Percentiles rank a stretch among this genome's conserved stretches.
These are phyloP conservation scores for Agrotis exclamationis DNA, from an alignment of 2,888 invertebrate species.

Conservation along the genomic window DNA sequence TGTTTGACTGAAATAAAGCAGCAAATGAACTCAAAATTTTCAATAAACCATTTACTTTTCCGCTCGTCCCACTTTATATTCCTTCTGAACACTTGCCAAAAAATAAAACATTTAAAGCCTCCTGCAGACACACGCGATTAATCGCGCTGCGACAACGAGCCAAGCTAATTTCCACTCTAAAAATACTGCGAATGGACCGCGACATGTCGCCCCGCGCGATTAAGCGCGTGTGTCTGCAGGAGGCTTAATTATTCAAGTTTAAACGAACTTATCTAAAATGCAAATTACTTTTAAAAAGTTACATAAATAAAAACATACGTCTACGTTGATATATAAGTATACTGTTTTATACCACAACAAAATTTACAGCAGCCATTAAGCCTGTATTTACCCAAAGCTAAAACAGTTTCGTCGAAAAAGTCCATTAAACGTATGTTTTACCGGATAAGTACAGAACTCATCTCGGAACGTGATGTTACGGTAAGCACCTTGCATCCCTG, in stretches of 20 bases:
- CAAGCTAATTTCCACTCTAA: no score
- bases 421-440: slow-evolving; percentile 69
- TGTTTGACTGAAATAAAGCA: neutral
- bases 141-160: no score
- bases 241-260: neutral
- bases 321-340: neutral
- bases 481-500: slow-evolving; percentile 60
- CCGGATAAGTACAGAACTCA: slow-evolving; percentile 66
- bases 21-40: neutral
- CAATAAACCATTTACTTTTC: neutral
- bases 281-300: neutral
- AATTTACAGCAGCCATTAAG: slow-evolving; percentile 59
- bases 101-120: neutral
- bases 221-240: no score
- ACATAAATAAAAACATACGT: neutral
- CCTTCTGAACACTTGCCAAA: neutral
- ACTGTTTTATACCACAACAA: slow-evolving; percentile 45
- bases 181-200: no score
- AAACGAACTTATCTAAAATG: neutral
- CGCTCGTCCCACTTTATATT: no score
- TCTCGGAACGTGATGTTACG: slow-evolving; percentile 61
- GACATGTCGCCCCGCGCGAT: no score
- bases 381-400: slow-evolving; percentile 46
- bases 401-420: slow-evolving; percentile 63
- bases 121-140: no score